phyloP scores from a whole-genome alignment of 2,888 invertebrate species.

The Ectobius pallidus region DNA sequence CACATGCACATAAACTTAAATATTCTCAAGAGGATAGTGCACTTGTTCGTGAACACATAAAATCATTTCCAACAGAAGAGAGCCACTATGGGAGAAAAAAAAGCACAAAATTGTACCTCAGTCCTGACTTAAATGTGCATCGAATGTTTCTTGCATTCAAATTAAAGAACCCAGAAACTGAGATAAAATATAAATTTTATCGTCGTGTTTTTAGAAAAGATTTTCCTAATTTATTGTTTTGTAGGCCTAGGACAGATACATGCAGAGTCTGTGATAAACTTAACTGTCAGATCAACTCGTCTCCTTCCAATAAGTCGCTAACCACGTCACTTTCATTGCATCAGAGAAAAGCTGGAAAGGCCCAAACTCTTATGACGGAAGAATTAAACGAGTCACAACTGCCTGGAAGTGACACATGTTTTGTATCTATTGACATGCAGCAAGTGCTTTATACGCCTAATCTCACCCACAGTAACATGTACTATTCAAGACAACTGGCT shows the following conservation, averaged over 20 bases:
- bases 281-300: not conserved
- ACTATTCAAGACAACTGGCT: constrained; percentile 1
- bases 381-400: not conserved
- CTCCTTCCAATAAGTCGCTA: too few relatives aligned
- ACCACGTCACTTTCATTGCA: not conserved
- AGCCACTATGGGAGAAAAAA: too few relatives aligned
- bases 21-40: too few relatives aligned
- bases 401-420: not conserved
- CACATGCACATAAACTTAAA: too few relatives aligned
- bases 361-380: not conserved
- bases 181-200: not conserved
- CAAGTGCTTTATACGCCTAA: not conserved
- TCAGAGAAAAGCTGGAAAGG: constrained; percentile 8
- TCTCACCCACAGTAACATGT: not conserved
- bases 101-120: too few relatives aligned
- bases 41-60: too few relatives aligned
- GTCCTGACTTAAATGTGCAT: not conserved
- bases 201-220: not conserved
- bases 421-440: not conserved
- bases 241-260: not conserved
- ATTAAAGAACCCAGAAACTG: not conserved
- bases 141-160: not conserved
- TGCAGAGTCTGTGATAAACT: not conserved
- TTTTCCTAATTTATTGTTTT: not conserved
- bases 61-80: too few relatives aligned